A percentile compares a stretch with the other conserved stretches of the same genome.
phyloP scores from a whole-genome alignment of 2,888 invertebrate genomes.

The Xiphydria camelus region DNA sequence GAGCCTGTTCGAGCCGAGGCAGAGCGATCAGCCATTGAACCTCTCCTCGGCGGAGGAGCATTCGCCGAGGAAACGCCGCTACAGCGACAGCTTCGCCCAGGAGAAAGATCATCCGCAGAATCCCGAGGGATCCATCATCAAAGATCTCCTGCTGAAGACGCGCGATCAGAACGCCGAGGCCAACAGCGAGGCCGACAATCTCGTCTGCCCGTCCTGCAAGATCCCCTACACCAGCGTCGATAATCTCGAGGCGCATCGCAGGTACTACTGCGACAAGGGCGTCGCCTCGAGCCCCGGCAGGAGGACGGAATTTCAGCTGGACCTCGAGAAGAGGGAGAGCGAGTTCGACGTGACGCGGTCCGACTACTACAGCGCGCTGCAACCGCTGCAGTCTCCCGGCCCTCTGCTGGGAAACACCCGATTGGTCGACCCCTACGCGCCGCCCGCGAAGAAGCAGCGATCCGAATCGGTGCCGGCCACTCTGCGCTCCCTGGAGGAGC shows the following conservation, averaged over 20 bases:
- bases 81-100: conserved; percentile 63
- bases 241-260: conserved; percentile 78
- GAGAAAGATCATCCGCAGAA: conserved; percentile 66
- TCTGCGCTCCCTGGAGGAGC: conserved; percentile 63
- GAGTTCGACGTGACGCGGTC: conserved; percentile 39
- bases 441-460: conserved; percentile 61
- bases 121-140: conserved; percentile 71
- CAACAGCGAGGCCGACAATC: conserved; percentile 61
- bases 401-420: conserved; percentile 81
- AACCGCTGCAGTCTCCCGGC: conserved; percentile 78
- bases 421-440: conserved; percentile 70
- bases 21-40: conserved; percentile 62
- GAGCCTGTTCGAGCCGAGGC: conserved; percentile 34
- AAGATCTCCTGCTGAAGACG: conserved; percentile 77
- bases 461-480: conserved; percentile 60
- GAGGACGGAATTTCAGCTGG: conserved; percentile 39
- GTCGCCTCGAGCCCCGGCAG: conserved; percentile 44
- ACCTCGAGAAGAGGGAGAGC: conserved; percentile 38
- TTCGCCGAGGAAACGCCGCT: conserved; percentile 62
- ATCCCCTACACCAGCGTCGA: conserved; percentile 80
- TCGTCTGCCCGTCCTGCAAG: conserved; percentile 75
- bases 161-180: conserved; percentile 60
- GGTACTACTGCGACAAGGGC: conserved; percentile 81
- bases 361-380: conserved; percentile 44
- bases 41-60: conserved; percentile 60